phyloP scores from a whole-genome alignment of 2,113 vertebrate species.

The Thunnus thynnus region DNA sequence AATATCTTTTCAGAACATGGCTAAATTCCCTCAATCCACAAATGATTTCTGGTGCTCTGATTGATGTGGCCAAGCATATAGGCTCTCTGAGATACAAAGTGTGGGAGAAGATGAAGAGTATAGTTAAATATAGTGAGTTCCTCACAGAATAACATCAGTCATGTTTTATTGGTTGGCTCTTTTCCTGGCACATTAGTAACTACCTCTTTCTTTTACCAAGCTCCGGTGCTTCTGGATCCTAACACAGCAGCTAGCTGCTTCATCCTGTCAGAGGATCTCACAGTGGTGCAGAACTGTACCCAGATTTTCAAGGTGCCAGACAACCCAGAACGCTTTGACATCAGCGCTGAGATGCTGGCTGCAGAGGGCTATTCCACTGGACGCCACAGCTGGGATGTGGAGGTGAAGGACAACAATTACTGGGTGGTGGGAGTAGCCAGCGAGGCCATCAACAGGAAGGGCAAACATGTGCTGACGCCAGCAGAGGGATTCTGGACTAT shows the following conservation, averaged over 20 bases:
- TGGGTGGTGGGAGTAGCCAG: conserved; percentile 87
- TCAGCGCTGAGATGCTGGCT: conserved; percentile 85
- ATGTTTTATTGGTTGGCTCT: neutral
- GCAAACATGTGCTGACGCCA: conserved; percentile 85
- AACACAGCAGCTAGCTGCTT: conserved; percentile 87
- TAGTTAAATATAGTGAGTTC: conserved; percentile 83
- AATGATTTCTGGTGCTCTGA: conserved; percentile 68
- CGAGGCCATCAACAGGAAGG: conserved; percentile 83
- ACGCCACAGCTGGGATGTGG: conserved; percentile 83
- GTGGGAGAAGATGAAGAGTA: conserved; percentile 86
- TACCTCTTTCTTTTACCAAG: conserved; percentile 47
- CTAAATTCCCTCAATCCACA: conserved; percentile 68
- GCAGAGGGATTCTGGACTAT: conserved; percentile 87
- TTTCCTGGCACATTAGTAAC: conserved; percentile 11
- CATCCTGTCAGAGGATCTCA: conserved; percentile 83
- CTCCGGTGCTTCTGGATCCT: conserved; percentile 83
- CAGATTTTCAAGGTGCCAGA: conserved; percentile 84
- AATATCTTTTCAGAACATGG: conserved; percentile 81
- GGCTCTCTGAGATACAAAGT: conserved; percentile 84
- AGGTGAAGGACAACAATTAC: conserved; percentile 85
- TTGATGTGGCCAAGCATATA: conserved; percentile 84
- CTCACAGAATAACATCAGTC: neutral
- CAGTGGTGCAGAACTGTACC: conserved; percentile 76
- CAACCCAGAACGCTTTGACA: conserved; percentile 85
- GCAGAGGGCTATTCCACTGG: conserved; percentile 79